Base-by-base conservation (phyloP, 2,888 invertebrate species). In the Agriopis aurantiaria region DNA sequence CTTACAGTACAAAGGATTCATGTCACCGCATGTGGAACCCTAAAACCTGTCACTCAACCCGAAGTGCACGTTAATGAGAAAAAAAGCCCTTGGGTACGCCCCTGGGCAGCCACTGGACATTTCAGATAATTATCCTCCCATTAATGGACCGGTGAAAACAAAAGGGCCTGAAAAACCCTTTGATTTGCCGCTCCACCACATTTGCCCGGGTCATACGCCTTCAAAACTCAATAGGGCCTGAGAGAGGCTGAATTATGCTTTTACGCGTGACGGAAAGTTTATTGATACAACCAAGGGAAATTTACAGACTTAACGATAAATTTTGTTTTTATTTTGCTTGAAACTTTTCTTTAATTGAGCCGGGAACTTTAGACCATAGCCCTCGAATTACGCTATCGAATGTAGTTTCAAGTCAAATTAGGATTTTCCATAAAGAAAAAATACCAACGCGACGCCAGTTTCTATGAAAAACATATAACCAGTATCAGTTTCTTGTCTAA, bases 151-250 rank as follows among this genome's bases (percentile, higher is more conserved):
- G 82, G 76, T 82, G 83, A 80, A 85, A 89, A 85, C 88, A 88
- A 89, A 87, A 86, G 87, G 82, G 82, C 87, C 87, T 84, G 83
- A 88, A 89, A 91, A 88, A 86, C 82, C 91, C 92, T 93, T 93
- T 93, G 93, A 91, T 89, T 90, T 93, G 91, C 93, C 93, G 91
- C 90, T 89, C 86, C 88, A 90, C 78, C 90, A 88, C 89, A 86
- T 91, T 91, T 90, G 85, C 83, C 82, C 85, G 89, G 89, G 88
- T 90, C 89, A 89, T 86, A 90, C 48, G 88, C 86, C 81, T 83
- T 81, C 79, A 85, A 83, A 87, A 88, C 87, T 86, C 88, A 92
- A 88, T 87, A 89, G 84, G 85, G 88, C 89, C 85, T 91, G 82
- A 90, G 81, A 88, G 85, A 84, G 81, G 78, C 77, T 78, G 71